Conservation (phyloP, 1,140 invertebrate genomes). For the Drosophila ogumai region DNA sequence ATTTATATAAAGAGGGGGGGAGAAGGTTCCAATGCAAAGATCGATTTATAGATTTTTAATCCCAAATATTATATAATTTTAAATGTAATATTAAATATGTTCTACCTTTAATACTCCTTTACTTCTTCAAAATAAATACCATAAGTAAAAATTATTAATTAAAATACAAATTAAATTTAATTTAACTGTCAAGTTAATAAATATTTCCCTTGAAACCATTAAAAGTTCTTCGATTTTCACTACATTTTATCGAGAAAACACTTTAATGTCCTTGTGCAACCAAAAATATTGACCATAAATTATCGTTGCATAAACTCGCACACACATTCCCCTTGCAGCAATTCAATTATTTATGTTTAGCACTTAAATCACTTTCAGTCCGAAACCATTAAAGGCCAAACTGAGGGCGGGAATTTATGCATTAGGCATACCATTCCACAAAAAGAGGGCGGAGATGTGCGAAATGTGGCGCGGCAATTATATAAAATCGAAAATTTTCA, state of each 20-base stretch:
- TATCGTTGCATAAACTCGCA: constrained; percentile 1
- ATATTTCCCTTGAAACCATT: not conserved
- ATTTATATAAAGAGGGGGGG: no score
- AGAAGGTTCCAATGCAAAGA: no score
- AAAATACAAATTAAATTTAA: not conserved
- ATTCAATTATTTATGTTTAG: constrained; percentile 44
- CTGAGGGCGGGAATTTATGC: constrained; percentile 21
- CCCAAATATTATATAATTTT: no score
- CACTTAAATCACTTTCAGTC: constrained; percentile 36
- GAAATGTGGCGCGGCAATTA: constrained; percentile 35
- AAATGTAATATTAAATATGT: no score
- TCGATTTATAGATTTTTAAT: no score
- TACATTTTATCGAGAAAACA: not conserved
- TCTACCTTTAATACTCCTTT: no score
- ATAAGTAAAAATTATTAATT: no score
- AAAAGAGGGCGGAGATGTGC: not conserved
- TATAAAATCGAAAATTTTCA: constrained; percentile 42
- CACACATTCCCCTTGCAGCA: constrained; percentile 1
- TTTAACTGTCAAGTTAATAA: not conserved
- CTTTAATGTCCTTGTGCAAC: not conserved
- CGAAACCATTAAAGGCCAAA: not conserved
- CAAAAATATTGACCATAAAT: constrained; percentile 21
- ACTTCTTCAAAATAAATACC: no score
- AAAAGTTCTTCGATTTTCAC: not conserved
- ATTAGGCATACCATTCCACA: constrained; percentile 1